Evolutionary conservation across 2,797 vertebrate genomes (phyloP).

Genomic region (Hoplostethus atlanticus): DNA sequence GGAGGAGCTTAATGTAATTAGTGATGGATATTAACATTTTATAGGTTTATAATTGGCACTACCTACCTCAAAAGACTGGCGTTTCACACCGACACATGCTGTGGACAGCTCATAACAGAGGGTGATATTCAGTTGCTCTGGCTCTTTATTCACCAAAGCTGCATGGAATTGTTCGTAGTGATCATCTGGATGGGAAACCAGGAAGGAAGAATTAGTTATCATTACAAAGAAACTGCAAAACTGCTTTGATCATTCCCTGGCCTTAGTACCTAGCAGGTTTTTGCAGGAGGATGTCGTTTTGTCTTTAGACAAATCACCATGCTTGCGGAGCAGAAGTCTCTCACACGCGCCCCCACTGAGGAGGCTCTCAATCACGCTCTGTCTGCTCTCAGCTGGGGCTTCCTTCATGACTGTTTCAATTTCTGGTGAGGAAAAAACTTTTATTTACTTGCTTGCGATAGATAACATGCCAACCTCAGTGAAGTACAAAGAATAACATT

Average conservation of each 20-base stretch:
- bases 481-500: no score
- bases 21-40: neutral
- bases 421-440: constrained; percentile 51
- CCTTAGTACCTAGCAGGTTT: constrained; percentile 68
- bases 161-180: constrained; percentile 56
- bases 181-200: constrained; percentile 53
- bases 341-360: constrained; percentile 65
- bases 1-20: neutral
- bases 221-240: constrained; percentile 14
- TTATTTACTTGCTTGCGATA: constrained; percentile 17
- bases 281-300: constrained; percentile 65
- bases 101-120: constrained; percentile 76
- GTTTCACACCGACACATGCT: constrained; percentile 77
- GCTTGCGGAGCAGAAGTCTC: constrained; percentile 51
- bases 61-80: constrained; percentile 51
- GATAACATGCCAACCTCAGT: no score
- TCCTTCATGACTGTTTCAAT: constrained; percentile 64
- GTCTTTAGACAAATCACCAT: constrained; percentile 37
- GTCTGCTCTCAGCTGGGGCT: constrained; percentile 49
- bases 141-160: constrained; percentile 55
- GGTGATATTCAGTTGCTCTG: constrained; percentile 55
- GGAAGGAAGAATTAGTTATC: neutral
- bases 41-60: neutral
- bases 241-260: neutral
- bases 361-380: constrained; percentile 54